Evolutionary conservation across 2,797 vertebrate genomes (phyloP).

Genomic region (Propithecus perrieri): DNA sequence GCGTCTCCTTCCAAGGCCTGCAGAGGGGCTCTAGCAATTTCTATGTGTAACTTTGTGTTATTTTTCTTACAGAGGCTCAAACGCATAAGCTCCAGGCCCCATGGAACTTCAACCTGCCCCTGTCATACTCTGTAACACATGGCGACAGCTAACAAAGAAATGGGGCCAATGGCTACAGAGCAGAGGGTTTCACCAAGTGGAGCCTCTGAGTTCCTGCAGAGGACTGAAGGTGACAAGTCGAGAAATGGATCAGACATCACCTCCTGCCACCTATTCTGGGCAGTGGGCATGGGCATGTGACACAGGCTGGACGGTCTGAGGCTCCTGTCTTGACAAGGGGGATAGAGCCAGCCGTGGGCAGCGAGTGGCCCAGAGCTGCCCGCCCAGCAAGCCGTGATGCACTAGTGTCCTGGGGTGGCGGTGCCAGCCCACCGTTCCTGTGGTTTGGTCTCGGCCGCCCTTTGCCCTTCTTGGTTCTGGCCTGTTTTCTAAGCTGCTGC

Average conservation of each 20-base stretch:
- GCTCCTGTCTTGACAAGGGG: too few relatives aligned
- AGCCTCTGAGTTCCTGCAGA: not conserved
- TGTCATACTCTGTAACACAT: not conserved
- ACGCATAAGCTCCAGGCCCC: not conserved
- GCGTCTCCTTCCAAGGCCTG: not conserved
- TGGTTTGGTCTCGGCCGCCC: not conserved
- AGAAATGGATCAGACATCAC: not conserved
- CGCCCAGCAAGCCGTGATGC: too few relatives aligned
- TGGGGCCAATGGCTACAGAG: not conserved
- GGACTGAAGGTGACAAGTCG: not conserved
- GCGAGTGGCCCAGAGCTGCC: not conserved
- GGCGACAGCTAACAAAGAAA: not conserved
- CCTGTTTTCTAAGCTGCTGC: not conserved
- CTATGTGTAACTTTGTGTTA: not conserved
- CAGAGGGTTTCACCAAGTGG: not conserved
- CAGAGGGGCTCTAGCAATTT: not conserved
- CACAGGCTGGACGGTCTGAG: not conserved
- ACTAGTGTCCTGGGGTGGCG: too few relatives aligned
- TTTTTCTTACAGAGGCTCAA: not conserved
- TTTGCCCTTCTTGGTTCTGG: not conserved
- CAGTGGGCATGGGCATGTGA: not conserved
- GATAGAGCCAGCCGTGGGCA: not conserved
- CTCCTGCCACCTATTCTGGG: not conserved
- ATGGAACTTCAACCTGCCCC: not conserved
- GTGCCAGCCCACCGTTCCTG: not conserved